A percentile compares a stretch with the other conserved stretches of the same genome.
Evolutionary conservation across 2,113 vertebrate species (phyloP).

Genomic region (Triplophysa rosa): DNA sequence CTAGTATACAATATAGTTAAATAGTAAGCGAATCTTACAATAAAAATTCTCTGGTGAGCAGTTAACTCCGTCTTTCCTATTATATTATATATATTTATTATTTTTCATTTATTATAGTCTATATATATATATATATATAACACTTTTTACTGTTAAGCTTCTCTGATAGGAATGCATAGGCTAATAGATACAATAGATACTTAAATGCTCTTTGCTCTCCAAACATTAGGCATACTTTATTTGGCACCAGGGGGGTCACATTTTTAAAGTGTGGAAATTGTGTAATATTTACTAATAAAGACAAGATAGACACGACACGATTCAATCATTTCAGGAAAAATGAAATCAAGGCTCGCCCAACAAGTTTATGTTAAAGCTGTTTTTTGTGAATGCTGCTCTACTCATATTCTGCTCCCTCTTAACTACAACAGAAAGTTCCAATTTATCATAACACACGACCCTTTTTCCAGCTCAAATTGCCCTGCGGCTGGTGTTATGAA

Average conservation of each 20-base stretch:
- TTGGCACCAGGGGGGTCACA: too few species aligned
- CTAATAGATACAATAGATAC: conserved; percentile 30
- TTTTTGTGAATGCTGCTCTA: neutral
- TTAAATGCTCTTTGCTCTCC: neutral
- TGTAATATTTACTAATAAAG: too few species aligned
- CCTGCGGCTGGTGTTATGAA: neutral
- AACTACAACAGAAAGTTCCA: neutral
- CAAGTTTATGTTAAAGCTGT: neutral
- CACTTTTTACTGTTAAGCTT: neutral
- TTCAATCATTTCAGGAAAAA: neutral
- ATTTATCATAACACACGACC: conserved; percentile 3
- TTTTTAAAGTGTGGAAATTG: too few species aligned
- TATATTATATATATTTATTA: too few species aligned
- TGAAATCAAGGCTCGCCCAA: neutral
- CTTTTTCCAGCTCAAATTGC: neutral
- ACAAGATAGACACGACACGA: too few species aligned
- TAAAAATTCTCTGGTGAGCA: neutral
- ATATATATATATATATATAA: too few species aligned
- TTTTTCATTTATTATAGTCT: too few species aligned
- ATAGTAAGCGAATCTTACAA: too few species aligned
- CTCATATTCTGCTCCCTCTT: too few species aligned
- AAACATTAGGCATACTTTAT: too few species aligned
- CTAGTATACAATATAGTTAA: too few species aligned
- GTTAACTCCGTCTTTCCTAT: neutral
- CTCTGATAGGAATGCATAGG: neutral